Evolutionary conservation across 2,888 invertebrate species (phyloP).

Genomic region (Allacma fusca): DNA sequence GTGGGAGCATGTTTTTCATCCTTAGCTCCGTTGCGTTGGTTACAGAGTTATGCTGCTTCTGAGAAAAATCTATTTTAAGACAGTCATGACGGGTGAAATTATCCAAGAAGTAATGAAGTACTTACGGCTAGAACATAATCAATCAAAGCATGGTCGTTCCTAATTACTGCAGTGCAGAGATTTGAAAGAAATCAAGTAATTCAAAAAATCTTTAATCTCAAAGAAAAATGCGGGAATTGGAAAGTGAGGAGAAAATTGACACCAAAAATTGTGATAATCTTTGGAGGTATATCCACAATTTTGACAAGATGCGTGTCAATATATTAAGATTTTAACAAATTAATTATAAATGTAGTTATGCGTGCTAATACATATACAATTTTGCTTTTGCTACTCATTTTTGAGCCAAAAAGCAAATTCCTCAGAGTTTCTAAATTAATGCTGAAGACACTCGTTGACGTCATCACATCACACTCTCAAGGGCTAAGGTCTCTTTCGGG

Average conservation of each 20-base stretch:
- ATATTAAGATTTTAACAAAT: too few species aligned
- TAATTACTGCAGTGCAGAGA: too few species aligned
- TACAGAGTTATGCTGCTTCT: neutral
- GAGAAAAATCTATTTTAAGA: constrained; percentile 21
- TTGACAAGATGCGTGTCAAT: too few species aligned
- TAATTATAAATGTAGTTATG: too few species aligned
- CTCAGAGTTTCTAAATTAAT: neutral
- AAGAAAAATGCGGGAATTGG: too few species aligned
- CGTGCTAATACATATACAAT: too few species aligned
- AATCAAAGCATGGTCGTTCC: too few species aligned
- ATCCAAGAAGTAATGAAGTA: neutral
- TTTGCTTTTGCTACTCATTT: too few species aligned
- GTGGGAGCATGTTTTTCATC: constrained; percentile 25
- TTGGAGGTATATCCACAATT: constrained; percentile 18
- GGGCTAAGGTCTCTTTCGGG: constrained; percentile 30
- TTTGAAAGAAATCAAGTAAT: too few species aligned
- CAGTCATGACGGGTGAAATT: constrained; percentile 31
- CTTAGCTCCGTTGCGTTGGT: constrained; percentile 23
- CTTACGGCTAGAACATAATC: too few species aligned
- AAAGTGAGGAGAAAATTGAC: constrained; percentile 3
- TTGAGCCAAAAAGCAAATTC: neutral
- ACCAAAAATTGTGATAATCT: neutral
- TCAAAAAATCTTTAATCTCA: too few species aligned
- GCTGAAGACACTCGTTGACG: constrained; percentile 20
- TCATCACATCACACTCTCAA: neutral